Evolutionary conservation across 2,888 invertebrate species (phyloP).

Genomic region (Ctenicera cuprea): DNA sequence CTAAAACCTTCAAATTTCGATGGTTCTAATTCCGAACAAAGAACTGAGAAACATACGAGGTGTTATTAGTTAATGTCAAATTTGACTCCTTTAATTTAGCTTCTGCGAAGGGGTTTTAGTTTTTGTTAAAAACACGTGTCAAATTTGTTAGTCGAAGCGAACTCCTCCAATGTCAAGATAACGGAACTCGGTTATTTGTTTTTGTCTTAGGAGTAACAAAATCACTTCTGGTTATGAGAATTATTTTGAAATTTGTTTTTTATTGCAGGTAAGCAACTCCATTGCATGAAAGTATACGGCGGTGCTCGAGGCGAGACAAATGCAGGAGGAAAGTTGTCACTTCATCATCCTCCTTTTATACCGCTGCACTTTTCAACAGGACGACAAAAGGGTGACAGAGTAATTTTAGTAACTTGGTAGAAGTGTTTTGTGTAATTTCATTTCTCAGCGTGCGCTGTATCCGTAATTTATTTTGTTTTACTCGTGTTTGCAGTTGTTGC

Average conservation of each 20-base stretch:
- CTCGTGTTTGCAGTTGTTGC: slow-evolving; percentile 6
- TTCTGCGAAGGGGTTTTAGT: slow-evolving; percentile 18
- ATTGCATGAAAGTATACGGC: background rate
- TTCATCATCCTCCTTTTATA: slow-evolving; percentile 17
- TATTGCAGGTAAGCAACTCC: slow-evolving; percentile 23
- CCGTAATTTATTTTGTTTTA: slow-evolving; percentile 8
- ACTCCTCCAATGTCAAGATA: slow-evolving; percentile 27
- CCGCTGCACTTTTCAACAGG: slow-evolving; percentile 18
- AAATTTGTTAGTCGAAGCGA: slow-evolving; percentile 28
- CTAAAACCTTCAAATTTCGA: background rate
- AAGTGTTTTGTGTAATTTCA: slow-evolving; percentile 26
- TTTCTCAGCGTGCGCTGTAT: slow-evolving; percentile 16
- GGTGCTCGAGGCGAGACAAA: background rate
- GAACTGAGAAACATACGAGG: slow-evolving; percentile 28
- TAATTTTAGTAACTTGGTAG: slow-evolving; percentile 20
- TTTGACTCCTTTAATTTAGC: slow-evolving; percentile 34
- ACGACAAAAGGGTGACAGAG: slow-evolving; percentile 26
- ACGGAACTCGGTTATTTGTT: slow-evolving; percentile 32
- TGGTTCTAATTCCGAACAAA: slow-evolving; percentile 8
- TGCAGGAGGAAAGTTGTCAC: slow-evolving; percentile 14
- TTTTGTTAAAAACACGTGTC: slow-evolving; percentile 40
- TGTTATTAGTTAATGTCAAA: slow-evolving; percentile 48
- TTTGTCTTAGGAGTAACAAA: slow-evolving; percentile 5
- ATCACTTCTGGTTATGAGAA: background rate
- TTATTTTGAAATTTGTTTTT: slow-evolving; percentile 14